Conservation (phyloP, 2,797 vertebrate species). For the Platalea minor region DNA sequence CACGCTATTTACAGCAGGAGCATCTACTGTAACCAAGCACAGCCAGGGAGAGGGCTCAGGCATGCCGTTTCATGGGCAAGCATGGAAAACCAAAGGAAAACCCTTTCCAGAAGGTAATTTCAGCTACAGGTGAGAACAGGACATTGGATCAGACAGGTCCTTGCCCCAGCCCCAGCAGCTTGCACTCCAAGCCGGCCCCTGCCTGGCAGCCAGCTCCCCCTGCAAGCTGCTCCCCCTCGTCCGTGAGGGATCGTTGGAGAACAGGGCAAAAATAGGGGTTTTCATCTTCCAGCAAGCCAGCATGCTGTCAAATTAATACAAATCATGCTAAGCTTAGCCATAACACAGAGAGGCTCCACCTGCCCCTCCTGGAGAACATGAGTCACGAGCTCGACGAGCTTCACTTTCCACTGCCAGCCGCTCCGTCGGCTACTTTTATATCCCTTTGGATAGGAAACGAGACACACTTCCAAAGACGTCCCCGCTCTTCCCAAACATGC, state of each 20-base stretch:
- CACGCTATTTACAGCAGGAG: not conserved
- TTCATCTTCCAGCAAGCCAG: conserved; percentile 2
- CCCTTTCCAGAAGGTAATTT: not conserved
- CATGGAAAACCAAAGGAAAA: not conserved
- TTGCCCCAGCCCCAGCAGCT: rapidly evolving
- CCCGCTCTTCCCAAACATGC: not conserved
- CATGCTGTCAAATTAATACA: not conserved
- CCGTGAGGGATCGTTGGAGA: not conserved
- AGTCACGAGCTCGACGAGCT: not conserved
- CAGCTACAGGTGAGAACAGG: conserved; percentile 2
- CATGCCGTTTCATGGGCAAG: not conserved
- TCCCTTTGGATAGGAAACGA: not conserved
- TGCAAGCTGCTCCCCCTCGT: not conserved
- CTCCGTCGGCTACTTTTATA: not conserved
- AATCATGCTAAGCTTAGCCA: not conserved
- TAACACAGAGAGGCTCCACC: not conserved
- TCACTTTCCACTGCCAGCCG: not conserved
- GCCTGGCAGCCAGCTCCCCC: not conserved
- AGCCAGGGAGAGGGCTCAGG: not conserved
- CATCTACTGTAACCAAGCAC: not conserved
- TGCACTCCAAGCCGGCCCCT: not conserved
- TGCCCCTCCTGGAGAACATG: conserved; percentile 47
- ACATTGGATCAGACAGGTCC: not conserved
- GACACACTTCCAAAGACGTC: not conserved
- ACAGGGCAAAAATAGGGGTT: not conserved